Base-by-base conservation (phyloP, 1,140 invertebrate species). In the Paraescarpia echinospica region DNA sequence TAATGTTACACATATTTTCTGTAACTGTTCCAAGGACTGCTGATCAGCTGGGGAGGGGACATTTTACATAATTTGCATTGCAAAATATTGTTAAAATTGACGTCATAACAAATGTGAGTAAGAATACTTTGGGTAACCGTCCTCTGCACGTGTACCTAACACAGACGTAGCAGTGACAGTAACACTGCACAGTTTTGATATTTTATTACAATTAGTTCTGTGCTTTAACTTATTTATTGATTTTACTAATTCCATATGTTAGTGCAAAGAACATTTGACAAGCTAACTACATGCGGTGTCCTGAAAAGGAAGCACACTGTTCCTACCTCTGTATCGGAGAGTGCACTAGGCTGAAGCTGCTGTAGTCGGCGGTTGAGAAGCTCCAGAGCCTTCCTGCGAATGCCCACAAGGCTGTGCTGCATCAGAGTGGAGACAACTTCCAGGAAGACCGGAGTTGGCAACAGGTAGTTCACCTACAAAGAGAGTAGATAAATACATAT, bases 381-480 rank as follows among this genome's bases (percentile, higher is more conserved):
- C 94, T 99, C 98, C 95, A 99, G 97, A 0, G 98, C 97, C 95
- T 98, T 98, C 91, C 97, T 97, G 94, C 97, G 97, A 1, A 99
- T 97, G 1, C 97, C 97, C 0, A 97, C 94, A 27, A 98, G 94
- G 33, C 97, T 96, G 94, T 98, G 97, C 31, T 96, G 96, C 93
- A 98, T 95, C 77, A 99, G 96, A 1, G 97, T 97, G 92, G 97
- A 96, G 4, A 98, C 96, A 1, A 98, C 98, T 35, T 97, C 96
- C 22, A 99, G 95, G 95, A 99, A 98, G 96, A 98, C 97, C 6
- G 96, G 95, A 14, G 97, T 97, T 0, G 98, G 98, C 59, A 99
- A 95, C 22, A 99, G 94, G 59, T 97, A 97, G 94, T 98, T 98
- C 0, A 96, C 94, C 95, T 91, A 51, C 33, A 41, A 18, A 4